Evolutionary conservation across 2,888 invertebrate genomes (phyloP).

Genomic region (Strigamia transsilvanica): DNA sequence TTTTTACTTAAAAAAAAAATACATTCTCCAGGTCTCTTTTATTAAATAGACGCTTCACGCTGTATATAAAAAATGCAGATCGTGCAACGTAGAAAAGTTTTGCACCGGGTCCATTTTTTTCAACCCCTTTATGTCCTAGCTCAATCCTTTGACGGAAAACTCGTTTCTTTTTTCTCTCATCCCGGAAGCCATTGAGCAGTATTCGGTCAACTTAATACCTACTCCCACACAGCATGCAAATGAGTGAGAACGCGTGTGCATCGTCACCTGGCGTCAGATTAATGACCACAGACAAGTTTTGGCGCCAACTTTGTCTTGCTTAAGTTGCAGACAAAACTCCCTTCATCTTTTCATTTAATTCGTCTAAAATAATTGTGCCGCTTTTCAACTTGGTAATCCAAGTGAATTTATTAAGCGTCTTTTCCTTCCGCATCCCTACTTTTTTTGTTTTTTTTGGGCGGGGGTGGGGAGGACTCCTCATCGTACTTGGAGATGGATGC

Average conservation of each 20-base stretch:
- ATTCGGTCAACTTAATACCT: conserved; percentile 26
- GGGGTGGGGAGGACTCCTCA: conserved; percentile 15
- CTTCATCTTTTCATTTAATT: conserved; percentile 39
- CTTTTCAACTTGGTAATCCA: conserved; percentile 45
- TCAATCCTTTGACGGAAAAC: conserved; percentile 42
- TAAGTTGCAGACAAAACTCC: neutral
- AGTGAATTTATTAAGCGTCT: conserved; percentile 43
- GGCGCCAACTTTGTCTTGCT: conserved; percentile 46
- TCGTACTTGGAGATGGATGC: conserved; percentile 43
- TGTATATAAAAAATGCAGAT: conserved; percentile 32
- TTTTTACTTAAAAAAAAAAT: neutral
- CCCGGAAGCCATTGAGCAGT: conserved; percentile 41
- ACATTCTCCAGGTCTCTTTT: conserved; percentile 29
- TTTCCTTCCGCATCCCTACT: conserved; percentile 32
- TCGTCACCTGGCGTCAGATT: conserved; percentile 42
- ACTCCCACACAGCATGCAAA: conserved; percentile 44
- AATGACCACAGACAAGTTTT: conserved; percentile 1
- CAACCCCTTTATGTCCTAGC: conserved; percentile 30
- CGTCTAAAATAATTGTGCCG: conserved; percentile 33
- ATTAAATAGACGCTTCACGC: conserved; percentile 42
- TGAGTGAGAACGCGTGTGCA: conserved; percentile 24
- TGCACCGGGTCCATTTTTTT: conserved; percentile 35
- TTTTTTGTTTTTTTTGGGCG: neutral
- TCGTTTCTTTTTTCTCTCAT: conserved; percentile 19
- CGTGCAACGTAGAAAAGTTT: conserved; percentile 40